A percentile compares a stretch with the other conserved stretches of the same genome.
Conservation (phyloP, 1,140 invertebrate genomes). For the Bombyx mandarina region DNA sequence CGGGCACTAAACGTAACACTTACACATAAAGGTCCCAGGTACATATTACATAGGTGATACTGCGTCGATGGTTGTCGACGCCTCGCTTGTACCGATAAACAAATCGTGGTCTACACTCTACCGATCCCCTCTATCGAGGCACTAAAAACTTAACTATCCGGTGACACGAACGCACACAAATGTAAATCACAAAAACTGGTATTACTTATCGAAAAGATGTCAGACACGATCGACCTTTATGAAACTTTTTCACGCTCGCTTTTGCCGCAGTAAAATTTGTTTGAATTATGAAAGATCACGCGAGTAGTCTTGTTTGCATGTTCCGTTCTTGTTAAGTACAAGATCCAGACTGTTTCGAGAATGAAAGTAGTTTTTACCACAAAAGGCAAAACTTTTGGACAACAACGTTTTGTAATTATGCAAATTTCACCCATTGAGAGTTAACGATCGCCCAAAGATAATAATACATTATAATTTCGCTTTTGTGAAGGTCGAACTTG, state of each 20-base stretch:
- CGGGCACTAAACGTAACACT: constrained; percentile 55
- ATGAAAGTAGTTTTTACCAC: constrained; percentile 53
- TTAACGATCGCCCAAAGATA: constrained; percentile 28
- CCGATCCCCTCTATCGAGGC: constrained; percentile 47
- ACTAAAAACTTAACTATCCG: constrained; percentile 65
- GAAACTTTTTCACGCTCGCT: constrained; percentile 39
- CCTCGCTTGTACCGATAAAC: constrained; percentile 51
- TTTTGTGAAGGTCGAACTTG: constrained; percentile 32
- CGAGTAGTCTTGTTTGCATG: constrained; percentile 16
- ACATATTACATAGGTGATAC: constrained; percentile 39
- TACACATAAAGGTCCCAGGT: constrained; percentile 52
- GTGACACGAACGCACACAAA: constrained; percentile 56
- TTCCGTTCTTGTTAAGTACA: too few relatives aligned
- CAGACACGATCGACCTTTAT: constrained; percentile 53
- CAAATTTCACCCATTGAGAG: constrained; percentile 39
- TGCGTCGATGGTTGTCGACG: constrained; percentile 54
- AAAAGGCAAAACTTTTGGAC: constrained; percentile 58
- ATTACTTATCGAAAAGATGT: constrained; percentile 58
- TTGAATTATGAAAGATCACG: constrained; percentile 29
- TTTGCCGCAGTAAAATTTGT: constrained; percentile 11
- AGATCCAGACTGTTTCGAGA: constrained; percentile 21
- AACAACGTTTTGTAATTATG: constrained; percentile 42
- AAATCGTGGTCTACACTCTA: constrained; percentile 53
- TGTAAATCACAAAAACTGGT: constrained; percentile 58
- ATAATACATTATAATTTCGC: constrained; percentile 32